Evolutionary conservation across 2,888 invertebrate species (phyloP).

Genomic region (Schizotus pectinicornis): DNA sequence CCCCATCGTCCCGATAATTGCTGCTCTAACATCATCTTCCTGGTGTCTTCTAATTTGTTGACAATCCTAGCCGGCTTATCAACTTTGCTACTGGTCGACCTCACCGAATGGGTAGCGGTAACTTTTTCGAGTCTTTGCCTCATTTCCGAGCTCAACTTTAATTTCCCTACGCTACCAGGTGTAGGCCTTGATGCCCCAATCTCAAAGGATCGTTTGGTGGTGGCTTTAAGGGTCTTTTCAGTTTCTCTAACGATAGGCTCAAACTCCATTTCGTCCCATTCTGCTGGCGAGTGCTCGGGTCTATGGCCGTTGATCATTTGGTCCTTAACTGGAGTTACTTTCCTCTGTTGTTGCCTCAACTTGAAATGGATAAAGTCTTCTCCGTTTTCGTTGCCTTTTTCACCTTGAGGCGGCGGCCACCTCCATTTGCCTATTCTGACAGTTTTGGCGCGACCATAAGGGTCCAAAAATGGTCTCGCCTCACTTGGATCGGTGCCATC

Average conservation of each 20-base stretch:
- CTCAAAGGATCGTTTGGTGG: conserved; percentile 71
- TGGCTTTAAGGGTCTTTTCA: conserved; percentile 41
- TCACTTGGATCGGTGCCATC: conserved; percentile 82
- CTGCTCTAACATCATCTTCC: conserved; percentile 84
- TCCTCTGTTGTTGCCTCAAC: conserved; percentile 77
- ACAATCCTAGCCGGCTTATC: conserved; percentile 76
- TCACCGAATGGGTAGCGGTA: conserved; percentile 85
- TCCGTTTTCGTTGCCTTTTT: conserved; percentile 70
- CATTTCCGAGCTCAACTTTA: conserved; percentile 92
- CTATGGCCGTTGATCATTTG: conserved; percentile 48
- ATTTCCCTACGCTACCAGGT: conserved; percentile 88
- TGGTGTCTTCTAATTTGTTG: conserved; percentile 82
- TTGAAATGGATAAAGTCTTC: conserved; percentile 90
- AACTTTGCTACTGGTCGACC: conserved; percentile 74
- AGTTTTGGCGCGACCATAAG: conserved; percentile 91
- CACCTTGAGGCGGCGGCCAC: conserved; percentile 93
- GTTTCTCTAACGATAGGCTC: conserved; percentile 59
- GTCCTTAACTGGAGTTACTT: conserved; percentile 75
- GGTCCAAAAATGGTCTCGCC: conserved; percentile 83
- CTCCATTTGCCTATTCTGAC: conserved; percentile 95
- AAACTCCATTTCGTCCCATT: conserved; percentile 88
- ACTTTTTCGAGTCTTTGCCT: conserved; percentile 86
- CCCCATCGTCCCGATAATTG: conserved; percentile 74
- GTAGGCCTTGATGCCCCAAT: conserved; percentile 82
- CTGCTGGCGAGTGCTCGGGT: conserved; percentile 60